Percentiles rank a stretch among this genome's conserved stretches.
These are phyloP conservation scores for Siderastrea radians DNA, from an alignment of 92 coral and sea anemone species.

Conservation along the genomic window DNA sequence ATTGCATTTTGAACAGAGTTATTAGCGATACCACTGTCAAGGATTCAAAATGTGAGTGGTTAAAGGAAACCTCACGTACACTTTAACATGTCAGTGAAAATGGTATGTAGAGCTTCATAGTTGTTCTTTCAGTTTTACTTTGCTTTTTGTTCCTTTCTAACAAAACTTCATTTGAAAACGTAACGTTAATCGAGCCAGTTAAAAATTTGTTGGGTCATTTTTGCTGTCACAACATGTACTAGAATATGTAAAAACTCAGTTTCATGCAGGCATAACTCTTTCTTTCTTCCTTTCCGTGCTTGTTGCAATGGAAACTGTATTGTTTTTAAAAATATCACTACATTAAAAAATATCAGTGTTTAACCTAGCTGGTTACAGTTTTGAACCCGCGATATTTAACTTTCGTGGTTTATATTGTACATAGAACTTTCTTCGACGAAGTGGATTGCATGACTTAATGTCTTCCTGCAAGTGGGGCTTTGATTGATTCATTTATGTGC, in stretches of 20 bases:
- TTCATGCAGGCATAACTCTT: neutral
- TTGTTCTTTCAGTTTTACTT: too few relatives aligned
- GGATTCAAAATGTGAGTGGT: neutral
- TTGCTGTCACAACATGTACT: neutral
- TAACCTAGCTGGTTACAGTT: neutral
- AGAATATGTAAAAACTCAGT: neutral
- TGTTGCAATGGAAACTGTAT: neutral
- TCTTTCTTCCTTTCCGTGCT: neutral
- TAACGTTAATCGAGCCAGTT: neutral
- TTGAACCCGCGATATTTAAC: neutral
- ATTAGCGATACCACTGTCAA: neutral
- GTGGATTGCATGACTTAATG: constrained; percentile 10
- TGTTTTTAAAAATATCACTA: too few relatives aligned
- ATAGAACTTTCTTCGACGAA: neutral
- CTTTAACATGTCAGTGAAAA: constrained; percentile 12
- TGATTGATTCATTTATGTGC: neutral
- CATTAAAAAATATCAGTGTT: neutral
- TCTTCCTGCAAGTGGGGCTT: neutral
- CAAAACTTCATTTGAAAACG: neutral
- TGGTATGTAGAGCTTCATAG: constrained; percentile 7
- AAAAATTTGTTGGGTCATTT: neutral
- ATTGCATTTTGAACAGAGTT: neutral
- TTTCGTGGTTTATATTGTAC: neutral
- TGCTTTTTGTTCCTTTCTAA: neutral
- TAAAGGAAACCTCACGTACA: neutral